Conservation (phyloP, 2,888 invertebrate genomes). For the Drosophila falleni region DNA sequence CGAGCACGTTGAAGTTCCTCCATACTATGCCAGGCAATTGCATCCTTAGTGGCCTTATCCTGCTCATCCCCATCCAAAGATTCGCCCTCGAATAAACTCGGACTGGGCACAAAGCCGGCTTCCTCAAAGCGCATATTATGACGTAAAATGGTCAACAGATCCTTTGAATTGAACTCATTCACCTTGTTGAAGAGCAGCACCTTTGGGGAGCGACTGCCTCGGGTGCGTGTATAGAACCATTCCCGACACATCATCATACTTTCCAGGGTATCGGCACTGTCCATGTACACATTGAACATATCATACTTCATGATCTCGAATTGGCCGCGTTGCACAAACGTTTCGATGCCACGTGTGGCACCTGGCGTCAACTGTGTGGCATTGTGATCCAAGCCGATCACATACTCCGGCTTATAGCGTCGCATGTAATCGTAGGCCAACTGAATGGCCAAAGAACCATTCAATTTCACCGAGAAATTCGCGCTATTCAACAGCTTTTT, state of each 20-base stretch:
- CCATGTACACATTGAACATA: conserved; percentile 67
- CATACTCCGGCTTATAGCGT: conserved; percentile 58
- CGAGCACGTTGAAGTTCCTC: conserved; percentile 69
- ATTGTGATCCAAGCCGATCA: conserved; percentile 43
- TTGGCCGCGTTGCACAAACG: conserved; percentile 51
- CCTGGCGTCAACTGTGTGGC: conserved; percentile 50
- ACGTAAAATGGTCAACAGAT: conserved; percentile 62
- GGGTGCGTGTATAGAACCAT: conserved; percentile 64
- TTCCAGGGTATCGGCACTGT: conserved; percentile 65
- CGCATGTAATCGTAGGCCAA: conserved; percentile 64
- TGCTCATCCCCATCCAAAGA: conserved; percentile 15
- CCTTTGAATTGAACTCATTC: conserved; percentile 72
- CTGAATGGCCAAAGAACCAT: conserved; percentile 68
- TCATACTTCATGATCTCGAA: conserved; percentile 62
- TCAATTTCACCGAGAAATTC: conserved; percentile 51
- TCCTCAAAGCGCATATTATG: conserved; percentile 66
- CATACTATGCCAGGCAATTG: conserved; percentile 64
- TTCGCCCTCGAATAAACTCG: conserved; percentile 62
- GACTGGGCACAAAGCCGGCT: conserved; percentile 67
- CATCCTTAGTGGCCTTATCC: conserved; percentile 33
- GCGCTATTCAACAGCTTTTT: conserved; percentile 52
- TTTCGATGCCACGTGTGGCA: conserved; percentile 51
- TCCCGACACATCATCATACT: conserved; percentile 75
- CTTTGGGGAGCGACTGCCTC: conserved; percentile 63
- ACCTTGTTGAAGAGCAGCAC: conserved; percentile 66